Percentiles rank a stretch among this genome's conserved stretches.
phyloP scores from a whole-genome alignment of 2,888 invertebrate genomes.

The Glaucopsyche alexis region DNA sequence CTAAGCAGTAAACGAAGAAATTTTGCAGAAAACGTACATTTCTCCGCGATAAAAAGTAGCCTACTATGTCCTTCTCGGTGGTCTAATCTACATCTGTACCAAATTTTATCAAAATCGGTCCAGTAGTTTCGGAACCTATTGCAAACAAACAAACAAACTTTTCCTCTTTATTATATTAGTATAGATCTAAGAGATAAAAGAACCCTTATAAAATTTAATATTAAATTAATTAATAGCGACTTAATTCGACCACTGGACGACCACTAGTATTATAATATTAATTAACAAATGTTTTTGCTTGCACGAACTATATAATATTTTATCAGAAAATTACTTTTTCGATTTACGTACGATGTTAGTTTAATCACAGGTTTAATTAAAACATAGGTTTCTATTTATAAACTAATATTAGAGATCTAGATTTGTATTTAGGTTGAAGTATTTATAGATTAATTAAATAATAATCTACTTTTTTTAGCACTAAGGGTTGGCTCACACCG shows the following conservation, averaged over 20 bases:
- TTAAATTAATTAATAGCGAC: not conserved
- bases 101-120: no score
- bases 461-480: not conserved
- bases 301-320: not conserved
- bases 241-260: no score
- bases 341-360: not conserved
- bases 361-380: not conserved
- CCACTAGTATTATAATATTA: not conserved
- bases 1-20: no score
- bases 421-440: not conserved
- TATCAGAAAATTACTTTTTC: not conserved
- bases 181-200: no score
- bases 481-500: not conserved
- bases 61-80: no score
- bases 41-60: no score
- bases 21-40: no score
- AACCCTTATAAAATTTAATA: not conserved
- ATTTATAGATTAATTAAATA: not conserved
- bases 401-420: not conserved
- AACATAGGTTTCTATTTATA: constrained; percentile 10
- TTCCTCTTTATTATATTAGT: no score
- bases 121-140: no score
- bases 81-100: no score
- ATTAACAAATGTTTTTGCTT: not conserved
- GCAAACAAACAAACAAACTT: no score